Percentiles rank a stretch among this genome's conserved stretches.
Evolutionary conservation across 2,797 vertebrate genomes (phyloP).

Genomic region (Ctenochaetus hawaiiensis): DNA sequence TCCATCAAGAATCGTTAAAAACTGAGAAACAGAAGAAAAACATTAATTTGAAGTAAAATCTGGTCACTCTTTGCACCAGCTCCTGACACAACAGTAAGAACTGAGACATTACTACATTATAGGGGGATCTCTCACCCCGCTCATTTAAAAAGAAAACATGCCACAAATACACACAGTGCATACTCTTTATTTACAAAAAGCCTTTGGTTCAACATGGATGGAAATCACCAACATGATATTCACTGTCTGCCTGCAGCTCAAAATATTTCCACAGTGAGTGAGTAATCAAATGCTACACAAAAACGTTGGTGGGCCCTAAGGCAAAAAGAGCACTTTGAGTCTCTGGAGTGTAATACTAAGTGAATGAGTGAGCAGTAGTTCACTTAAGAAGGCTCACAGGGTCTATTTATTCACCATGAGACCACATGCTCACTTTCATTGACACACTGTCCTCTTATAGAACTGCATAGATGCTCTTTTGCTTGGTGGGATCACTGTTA

Average conservation of each 20-base stretch:
- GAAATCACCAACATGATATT: conserved; percentile 67
- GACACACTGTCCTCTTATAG: conserved; percentile 38
- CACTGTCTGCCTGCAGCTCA: conserved; percentile 58
- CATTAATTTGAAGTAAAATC: neutral
- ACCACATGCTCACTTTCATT: conserved; percentile 52
- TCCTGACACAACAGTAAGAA: neutral
- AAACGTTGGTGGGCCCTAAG: conserved; percentile 69
- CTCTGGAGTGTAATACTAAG: conserved; percentile 61
- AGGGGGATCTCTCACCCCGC: neutral
- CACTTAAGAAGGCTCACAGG: conserved; percentile 61
- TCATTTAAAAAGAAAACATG: conserved; percentile 4
- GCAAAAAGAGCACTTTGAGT: conserved; percentile 76
- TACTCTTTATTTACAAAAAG: conserved; percentile 52
- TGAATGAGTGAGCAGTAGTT: conserved; percentile 71
- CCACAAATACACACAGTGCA: conserved; percentile 17
- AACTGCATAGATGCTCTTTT: conserved; percentile 64
- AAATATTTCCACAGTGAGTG: conserved; percentile 62
- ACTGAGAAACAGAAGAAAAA: neutral
- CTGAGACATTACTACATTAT: neutral
- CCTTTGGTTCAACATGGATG: conserved; percentile 54
- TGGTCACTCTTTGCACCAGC: neutral
- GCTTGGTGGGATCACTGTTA: conserved; percentile 14
- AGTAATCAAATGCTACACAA: conserved; percentile 79
- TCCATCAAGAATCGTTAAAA: neutral
- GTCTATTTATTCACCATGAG: conserved; percentile 69